These are phyloP conservation scores for Ophraella communa DNA, from an alignment of 2,888 invertebrate species.

Conservation along the genomic window DNA sequence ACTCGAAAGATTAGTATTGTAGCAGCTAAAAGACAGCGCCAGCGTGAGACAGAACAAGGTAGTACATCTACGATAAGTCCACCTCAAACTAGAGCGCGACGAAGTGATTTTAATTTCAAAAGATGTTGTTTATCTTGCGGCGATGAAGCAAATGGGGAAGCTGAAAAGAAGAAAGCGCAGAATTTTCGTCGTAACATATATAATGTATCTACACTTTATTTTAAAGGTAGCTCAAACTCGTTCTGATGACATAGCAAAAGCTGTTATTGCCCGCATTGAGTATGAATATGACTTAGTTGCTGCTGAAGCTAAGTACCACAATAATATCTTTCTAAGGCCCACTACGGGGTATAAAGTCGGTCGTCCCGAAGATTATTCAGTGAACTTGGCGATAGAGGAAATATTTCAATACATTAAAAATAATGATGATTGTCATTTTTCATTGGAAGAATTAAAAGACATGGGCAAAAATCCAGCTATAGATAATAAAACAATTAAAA, in stretches of 20 bases:
- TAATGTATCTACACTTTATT: constrained; percentile 21
- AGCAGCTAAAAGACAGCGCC: too few species aligned
- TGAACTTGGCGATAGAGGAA: constrained; percentile 49
- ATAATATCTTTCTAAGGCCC: constrained; percentile 47
- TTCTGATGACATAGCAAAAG: constrained; percentile 46
- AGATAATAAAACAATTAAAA: constrained; percentile 46
- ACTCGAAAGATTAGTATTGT: not conserved
- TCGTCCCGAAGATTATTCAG: constrained; percentile 49
- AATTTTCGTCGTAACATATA: too few species aligned
- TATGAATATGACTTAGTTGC: constrained; percentile 47
- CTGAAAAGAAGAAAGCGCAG: too few species aligned
- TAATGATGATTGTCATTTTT: constrained; percentile 46
- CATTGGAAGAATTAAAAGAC: constrained; percentile 41
- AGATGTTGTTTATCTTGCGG: too few species aligned
- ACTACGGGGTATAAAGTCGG: constrained; percentile 48
- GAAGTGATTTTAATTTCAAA: too few species aligned
- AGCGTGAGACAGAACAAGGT: too few species aligned
- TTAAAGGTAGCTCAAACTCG: constrained; percentile 39
- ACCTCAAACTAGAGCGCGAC: too few species aligned
- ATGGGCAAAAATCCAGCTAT: constrained; percentile 41
- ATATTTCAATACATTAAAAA: constrained; percentile 52
- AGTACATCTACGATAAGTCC: too few species aligned
- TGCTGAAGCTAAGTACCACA: constrained; percentile 51
- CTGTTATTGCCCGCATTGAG: constrained; percentile 45
- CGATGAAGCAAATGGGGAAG: too few species aligned